Percentiles rank a stretch among this genome's conserved stretches.
Evolutionary conservation across 2,797 vertebrate genomes (phyloP).

Genomic region (Lagocephalus sceleratus): DNA sequence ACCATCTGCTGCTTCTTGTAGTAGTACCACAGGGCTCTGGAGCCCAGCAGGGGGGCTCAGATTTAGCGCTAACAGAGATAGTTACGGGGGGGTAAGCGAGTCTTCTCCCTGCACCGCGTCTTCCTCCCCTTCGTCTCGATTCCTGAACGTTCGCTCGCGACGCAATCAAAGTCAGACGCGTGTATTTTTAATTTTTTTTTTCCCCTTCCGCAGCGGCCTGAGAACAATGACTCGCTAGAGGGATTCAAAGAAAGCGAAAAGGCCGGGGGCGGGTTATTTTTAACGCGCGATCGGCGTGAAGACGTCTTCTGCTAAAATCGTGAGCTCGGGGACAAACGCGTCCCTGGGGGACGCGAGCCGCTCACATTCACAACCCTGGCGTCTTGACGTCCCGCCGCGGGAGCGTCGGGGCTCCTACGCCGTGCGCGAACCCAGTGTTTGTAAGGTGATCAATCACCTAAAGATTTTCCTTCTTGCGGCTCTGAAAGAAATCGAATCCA

Average conservation of each 20-base stretch:
- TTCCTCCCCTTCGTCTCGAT: slow-evolving; percentile 17
- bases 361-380: too few species aligned
- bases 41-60: slow-evolving; percentile 39
- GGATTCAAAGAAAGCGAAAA: background rate
- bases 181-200: background rate
- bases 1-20: slow-evolving; percentile 64
- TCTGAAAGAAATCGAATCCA: too few species aligned
- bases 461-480: too few species aligned
- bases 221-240: too few species aligned
- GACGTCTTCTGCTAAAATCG: background rate
- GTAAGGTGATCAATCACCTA: too few species aligned
- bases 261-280: background rate
- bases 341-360: too few species aligned
- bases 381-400: too few species aligned
- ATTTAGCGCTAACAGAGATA: slow-evolving; percentile 32
- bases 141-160: background rate
- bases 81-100: slow-evolving; percentile 60
- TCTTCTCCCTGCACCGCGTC: slow-evolving; percentile 48
- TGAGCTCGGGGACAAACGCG: background rate
- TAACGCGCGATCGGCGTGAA: background rate
- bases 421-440: too few species aligned
- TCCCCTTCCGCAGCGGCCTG: background rate
- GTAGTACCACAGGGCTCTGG: slow-evolving; percentile 31
- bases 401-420: too few species aligned
- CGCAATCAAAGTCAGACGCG: background rate